Conservation (phyloP, 2,113 vertebrate species). For the Boulengeromyrus knoepffleri region DNA sequence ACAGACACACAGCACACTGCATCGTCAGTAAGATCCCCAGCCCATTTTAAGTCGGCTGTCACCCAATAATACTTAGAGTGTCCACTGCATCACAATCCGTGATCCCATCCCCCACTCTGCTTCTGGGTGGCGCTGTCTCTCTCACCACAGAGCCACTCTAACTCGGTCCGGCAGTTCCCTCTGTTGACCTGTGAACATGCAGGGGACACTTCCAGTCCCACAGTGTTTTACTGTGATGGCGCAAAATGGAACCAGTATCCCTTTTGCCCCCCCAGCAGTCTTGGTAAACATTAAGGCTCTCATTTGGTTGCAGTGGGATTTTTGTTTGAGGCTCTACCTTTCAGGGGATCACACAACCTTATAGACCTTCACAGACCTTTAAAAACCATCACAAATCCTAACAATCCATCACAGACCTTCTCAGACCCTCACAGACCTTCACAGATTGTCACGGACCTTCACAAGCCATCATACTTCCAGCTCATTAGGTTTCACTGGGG, state of each 20-base stretch:
- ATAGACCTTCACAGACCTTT: neutral
- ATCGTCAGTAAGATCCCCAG: conserved; percentile 41
- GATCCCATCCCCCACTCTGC: conserved; percentile 12
- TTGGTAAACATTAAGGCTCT: neutral
- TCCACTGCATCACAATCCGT: conserved; percentile 66
- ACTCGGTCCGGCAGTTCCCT: neutral
- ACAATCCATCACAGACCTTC: neutral
- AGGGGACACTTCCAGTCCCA: neutral
- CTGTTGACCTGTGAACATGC: neutral
- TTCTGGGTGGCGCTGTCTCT: conserved; percentile 6
- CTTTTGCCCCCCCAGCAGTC: neutral
- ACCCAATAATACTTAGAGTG: conserved; percentile 46
- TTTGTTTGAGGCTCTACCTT: neutral
- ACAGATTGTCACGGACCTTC: neutral
- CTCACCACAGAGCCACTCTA: neutral
- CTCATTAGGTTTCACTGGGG: neutral
- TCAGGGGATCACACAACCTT: neutral
- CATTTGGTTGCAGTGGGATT: neutral
- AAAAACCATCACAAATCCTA: neutral
- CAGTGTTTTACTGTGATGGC: neutral
- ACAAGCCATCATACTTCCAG: neutral
- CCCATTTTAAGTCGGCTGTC: conserved; percentile 48
- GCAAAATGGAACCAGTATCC: neutral
- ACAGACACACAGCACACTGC: conserved; percentile 19
- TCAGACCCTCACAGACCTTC: neutral